Conservation (phyloP, 2,888 invertebrate genomes). For the Euzophera pinguis region DNA sequence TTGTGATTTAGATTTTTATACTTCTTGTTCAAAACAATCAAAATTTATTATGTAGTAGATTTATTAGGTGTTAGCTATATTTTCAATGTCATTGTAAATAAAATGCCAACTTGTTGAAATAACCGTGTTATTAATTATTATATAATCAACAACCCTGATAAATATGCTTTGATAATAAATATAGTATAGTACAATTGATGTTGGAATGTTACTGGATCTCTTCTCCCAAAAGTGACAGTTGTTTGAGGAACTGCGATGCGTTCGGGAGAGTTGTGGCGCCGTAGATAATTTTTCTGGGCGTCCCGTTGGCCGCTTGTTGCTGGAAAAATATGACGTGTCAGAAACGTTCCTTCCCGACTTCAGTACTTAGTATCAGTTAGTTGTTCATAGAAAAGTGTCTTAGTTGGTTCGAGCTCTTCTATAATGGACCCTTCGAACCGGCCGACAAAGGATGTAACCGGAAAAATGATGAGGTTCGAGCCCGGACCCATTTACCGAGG, state of each 20-base stretch:
- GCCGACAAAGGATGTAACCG: too few relatives aligned
- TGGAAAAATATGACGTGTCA: constrained; percentile 49
- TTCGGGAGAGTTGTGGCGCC: constrained; percentile 97
- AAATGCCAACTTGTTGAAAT: constrained; percentile 79
- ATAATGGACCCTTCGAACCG: too few relatives aligned
- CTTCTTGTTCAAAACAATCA: constrained; percentile 79
- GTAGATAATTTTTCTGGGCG: constrained; percentile 91
- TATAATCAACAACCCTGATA: constrained; percentile 29
- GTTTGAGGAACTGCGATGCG: constrained; percentile 96
- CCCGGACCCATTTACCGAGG: too few relatives aligned
- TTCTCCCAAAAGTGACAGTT: constrained; percentile 89
- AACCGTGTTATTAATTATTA: constrained; percentile 50
- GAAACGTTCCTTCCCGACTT: neutral
- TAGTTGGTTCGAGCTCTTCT: too few relatives aligned
- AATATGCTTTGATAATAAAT: constrained; percentile 30
- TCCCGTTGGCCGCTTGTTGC: constrained; percentile 84
- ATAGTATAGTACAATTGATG: constrained; percentile 23
- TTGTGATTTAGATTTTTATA: constrained; percentile 80
- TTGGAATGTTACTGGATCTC: constrained; percentile 81
- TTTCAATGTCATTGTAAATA: constrained; percentile 80
- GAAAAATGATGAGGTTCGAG: too few relatives aligned
- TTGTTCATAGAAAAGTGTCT: too few relatives aligned
- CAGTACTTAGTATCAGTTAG: too few relatives aligned
- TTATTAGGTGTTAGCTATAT: constrained; percentile 78
- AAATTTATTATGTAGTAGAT: constrained; percentile 69